Evolutionary conservation across 2,797 vertebrate genomes (phyloP), one percentile per base, ranked within the genome.

Genomic region (Labeo calbasu): DNA sequence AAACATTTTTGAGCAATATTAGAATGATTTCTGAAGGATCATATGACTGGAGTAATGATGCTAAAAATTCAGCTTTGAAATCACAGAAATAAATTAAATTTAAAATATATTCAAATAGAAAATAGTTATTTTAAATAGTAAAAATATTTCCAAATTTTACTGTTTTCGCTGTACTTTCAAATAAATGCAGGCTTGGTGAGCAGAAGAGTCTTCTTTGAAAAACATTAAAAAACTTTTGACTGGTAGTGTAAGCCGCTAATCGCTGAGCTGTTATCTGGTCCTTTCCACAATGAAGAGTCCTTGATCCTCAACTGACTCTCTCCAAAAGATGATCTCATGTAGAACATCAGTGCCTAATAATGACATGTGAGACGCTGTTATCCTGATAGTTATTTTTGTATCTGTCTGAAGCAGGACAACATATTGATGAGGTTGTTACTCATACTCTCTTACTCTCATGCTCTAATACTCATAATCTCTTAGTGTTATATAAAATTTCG

Each of bases 331-430:
- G 80, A 63, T 8, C 80, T 82, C 46, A 4, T 50, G 43, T 17
- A 72, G 68, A 51, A 23, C 70, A 46, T 46, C 15, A 28, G 23
- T 48, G n/a, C 5, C 66, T 81, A 57, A 25, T 71, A 81, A 81
- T 25, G 65, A 51, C 4, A 36, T 2, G 2, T 43, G 21, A 68
- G 19, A 68, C 10, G 13, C n/a, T 3, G 46, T 23, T 48, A 48
- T 36, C 25, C 8, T 51, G 13, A 53, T 15, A 73, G 68, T 51
- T 51, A 36, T 75, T 40, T 46, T 63, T 53, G 10, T 36, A 46
- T 57, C 32, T 21, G 12, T 71, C n/a, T 81, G 17, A 46, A 71
- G 32, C 11, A 13, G 17, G 40, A 48, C 23, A 61, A 48, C n/a
- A n/a, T 17, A 32, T 36, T 46, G 50, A 32, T 28, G 32, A n/a